Evolutionary conservation across 2,113 vertebrate genomes (phyloP).

Genomic region (Aphelocoma coerulescens): DNA sequence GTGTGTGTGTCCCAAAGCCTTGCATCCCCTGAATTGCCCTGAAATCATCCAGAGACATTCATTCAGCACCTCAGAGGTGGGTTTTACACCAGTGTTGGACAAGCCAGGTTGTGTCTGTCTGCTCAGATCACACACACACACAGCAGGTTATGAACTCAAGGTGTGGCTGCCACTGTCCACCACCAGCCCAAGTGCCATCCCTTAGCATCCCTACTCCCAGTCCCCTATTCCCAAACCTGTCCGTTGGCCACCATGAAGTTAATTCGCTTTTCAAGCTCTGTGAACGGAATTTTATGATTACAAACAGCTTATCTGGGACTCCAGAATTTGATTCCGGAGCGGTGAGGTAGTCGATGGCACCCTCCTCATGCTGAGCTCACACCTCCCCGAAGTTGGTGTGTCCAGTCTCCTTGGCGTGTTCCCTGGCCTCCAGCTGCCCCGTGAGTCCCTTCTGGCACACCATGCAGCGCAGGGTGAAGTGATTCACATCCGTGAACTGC

Average conservation of each 20-base stretch:
- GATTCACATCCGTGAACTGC: conserved; percentile 94
- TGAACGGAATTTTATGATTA: conserved; percentile 54
- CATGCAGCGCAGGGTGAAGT: conserved; percentile 91
- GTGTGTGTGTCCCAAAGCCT: not conserved
- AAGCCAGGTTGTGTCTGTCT: not conserved
- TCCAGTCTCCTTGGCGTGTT: conserved; percentile 94
- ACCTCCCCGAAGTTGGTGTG: conserved; percentile 97
- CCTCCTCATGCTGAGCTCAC: conserved; percentile 65
- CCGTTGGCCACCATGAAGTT: conserved; percentile 32
- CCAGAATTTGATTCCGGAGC: conserved; percentile 48
- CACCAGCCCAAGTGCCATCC: not conserved
- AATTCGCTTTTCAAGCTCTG: conserved; percentile 64
- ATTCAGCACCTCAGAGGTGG: not conserved
- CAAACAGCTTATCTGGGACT: conserved; percentile 69
- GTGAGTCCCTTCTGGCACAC: conserved; percentile 94
- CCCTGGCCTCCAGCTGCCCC: conserved; percentile 91
- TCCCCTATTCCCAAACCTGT: not conserved
- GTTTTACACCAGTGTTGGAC: not conserved
- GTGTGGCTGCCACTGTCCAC: not conserved
- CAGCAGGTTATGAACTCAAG: not conserved
- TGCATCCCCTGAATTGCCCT: not conserved
- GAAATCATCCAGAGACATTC: not conserved
- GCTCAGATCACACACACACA: not conserved
- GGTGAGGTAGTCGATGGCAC: conserved; percentile 86
- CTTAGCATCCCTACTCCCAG: not conserved